Base-by-base conservation (phyloP, 2,113 vertebrate species). In the Urocolius indicus region DNA sequence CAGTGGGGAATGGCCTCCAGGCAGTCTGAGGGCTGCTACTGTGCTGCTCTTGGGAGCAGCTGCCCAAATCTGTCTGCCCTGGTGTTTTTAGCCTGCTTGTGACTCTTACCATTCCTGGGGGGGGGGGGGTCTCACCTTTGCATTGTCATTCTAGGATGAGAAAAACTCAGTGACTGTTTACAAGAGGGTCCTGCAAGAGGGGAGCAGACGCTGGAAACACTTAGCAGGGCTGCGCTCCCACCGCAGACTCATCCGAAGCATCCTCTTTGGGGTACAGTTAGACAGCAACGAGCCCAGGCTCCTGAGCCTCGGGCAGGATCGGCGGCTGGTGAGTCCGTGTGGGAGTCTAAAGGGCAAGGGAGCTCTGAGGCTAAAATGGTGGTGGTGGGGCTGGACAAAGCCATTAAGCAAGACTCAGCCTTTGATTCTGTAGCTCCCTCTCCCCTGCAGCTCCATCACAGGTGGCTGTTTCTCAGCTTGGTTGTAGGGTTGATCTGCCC, bases 291-390 rank as follows among this genome's bases (percentile, higher is more conserved):
- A 98, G 73, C 98, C 99, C 24, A 94, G 99, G n/a, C 98, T 99
- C 49, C 97, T 99, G 74, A 99, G 99, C 92, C 98, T 99, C 2
- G 99, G 99, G 30, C 97, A 95, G 94, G 99, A 99, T 95, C 93
- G 98, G 38, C 96, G 98, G 59, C 95, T 99, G 98, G 99, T 99
- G 89, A 89, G 98, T 95, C 5, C 0, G 20, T 14, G 21, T 2
- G 48, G 27, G 49, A 85, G 20, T 61, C 29, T 65, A 48, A 29
- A 57, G n/a, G 52, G 67, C 30, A 14, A 19, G 1, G n/a, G 59
- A 72, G 62, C 20, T 79, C 63, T 61, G 19, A 5, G 11, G 10
- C 55, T 52, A 49, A 62, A 75, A 59, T 41, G 4, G 3, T 41
- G 38, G 38, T 41, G 38, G 38, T 41, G 13, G 16, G 6, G 9